Evolutionary conservation across 2,888 invertebrate species (phyloP).

Genomic region (Drosophila subsilvestris): DNA sequence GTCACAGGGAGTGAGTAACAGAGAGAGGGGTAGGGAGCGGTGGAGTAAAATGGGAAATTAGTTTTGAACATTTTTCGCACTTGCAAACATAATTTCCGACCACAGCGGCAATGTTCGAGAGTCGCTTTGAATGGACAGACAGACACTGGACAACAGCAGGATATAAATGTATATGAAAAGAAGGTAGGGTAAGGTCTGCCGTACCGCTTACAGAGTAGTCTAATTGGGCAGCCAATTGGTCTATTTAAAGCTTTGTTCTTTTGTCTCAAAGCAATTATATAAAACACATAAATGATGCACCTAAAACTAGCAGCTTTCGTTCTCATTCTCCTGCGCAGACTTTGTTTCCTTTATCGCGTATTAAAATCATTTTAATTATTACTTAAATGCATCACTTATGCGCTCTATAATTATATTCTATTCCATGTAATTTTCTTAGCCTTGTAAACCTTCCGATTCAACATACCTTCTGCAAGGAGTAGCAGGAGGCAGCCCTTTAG

Average conservation of each 20-base stretch:
- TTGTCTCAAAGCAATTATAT: no score
- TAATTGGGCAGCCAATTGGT: no score
- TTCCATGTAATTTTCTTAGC: no score
- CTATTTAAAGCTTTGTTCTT: no score
- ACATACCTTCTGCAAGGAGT: not conserved
- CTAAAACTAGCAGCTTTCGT: no score
- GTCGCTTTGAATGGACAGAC: not conserved
- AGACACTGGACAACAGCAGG: not conserved
- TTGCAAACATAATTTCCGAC: not conserved
- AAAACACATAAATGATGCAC: no score
- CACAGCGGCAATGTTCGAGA: not conserved
- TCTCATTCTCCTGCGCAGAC: no score
- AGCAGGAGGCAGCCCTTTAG: not conserved
- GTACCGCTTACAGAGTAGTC: not conserved
- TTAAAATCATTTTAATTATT: no score
- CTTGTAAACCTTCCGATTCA: not conserved
- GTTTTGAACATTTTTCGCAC: slow-evolving; percentile 48
- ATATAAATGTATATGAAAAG: fast-evolving
- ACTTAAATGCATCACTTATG: no score
- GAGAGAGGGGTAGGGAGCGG: not conserved
- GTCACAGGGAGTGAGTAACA: no score
- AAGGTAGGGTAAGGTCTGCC: not conserved
- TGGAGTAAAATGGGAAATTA: slow-evolving; percentile 59
- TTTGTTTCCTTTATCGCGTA: no score
- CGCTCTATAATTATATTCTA: no score